Percentiles rank a stretch among this genome's conserved stretches.
These are phyloP conservation scores for Tetragonisca angustula DNA, from an alignment of 2,888 invertebrate genomes.

Conservation along the genomic window DNA sequence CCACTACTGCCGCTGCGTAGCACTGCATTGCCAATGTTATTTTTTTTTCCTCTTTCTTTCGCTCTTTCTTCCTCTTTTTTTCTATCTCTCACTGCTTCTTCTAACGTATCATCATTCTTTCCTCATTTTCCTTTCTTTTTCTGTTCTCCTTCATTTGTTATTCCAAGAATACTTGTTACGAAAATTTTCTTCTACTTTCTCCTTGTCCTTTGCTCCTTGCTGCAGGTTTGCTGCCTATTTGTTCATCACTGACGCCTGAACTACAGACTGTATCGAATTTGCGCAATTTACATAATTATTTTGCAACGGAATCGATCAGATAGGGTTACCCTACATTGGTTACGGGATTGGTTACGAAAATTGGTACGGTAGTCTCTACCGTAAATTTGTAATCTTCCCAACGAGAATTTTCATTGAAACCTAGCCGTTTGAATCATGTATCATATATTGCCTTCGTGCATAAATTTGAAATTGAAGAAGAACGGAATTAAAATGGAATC, in stretches of 20 bases:
- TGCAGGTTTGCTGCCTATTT: conserved; percentile 34
- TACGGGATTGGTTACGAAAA: too few species aligned
- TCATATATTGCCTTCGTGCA: background rate
- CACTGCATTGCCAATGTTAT: conserved; percentile 73
- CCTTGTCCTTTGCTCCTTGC: conserved; percentile 3
- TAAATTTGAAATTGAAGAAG: background rate
- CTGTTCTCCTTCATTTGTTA: background rate
- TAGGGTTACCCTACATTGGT: background rate
- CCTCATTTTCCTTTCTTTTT: conserved; percentile 20
- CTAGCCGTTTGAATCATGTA: background rate
- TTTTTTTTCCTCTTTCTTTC: conserved; percentile 1
- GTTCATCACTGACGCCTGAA: conserved; percentile 43
- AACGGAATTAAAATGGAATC: background rate
- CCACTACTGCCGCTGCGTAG: conserved; percentile 70
- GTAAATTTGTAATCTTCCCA: conserved; percentile 2
- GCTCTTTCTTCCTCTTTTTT: conserved; percentile 6
- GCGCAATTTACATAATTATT: conserved; percentile 28
- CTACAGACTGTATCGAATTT: conserved; percentile 23
- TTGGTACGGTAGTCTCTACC: background rate
- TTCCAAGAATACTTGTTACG: background rate
- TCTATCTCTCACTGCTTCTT: conserved; percentile 14
- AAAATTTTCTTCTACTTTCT: background rate
- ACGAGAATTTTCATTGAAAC: conserved; percentile 13
- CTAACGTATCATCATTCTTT: background rate
- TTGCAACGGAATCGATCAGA: conserved; percentile 11